Base-by-base conservation (phyloP, 2,113 vertebrate genomes). In the Pitta sordida region DNA sequence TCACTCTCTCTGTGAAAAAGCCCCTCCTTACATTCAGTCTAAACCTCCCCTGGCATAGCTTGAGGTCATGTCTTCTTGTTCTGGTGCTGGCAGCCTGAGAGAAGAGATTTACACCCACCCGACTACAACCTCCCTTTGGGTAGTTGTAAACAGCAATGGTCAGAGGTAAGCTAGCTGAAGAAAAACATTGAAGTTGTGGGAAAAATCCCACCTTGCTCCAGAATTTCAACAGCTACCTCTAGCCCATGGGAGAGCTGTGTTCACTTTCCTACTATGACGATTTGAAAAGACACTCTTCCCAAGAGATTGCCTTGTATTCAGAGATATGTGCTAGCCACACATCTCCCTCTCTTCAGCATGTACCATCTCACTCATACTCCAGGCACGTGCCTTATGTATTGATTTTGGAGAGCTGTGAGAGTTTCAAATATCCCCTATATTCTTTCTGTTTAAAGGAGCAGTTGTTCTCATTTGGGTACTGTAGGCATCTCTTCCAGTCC, bases 351-450 rank as follows among this genome's bases (percentile, higher is more conserved):
- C 58, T 73, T 60, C 48, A 81, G 23, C 5, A 8, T 13, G 15
- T 11, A 2, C 10, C 18, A 0, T 15, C 37, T 74, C 27, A 34
- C 24, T 20, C 0, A 0, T 12, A 18, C 17, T 56, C 48, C n/a
- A 56, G 30, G 22, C 11, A 34, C 13, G 37, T 64, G 44, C 16
- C 81, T 20, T 22, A n/a, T 1, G 1, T n/a, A 24, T 18, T 60
- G 53, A 44, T 77, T 51, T 73, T 56, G 73, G 52, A 41, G 36
- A 83, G 16, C 36, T 68, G 36, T 46, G 11, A 73, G 41, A 67
- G 9, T 55, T 60, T 86, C 26, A 32, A 20, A 39, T 49, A 51
- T n/a, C 49, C 30, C 27, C 19, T 52, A n/a, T 49, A 11, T 30
- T 56, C 10, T 70, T 64, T 62, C 53, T 62, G 76, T 70, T 30